A percentile compares a stretch with the other conserved stretches of the same genome.
Conservation (phyloP, 2,888 invertebrate genomes). For the Lasioglossum vierecki region DNA sequence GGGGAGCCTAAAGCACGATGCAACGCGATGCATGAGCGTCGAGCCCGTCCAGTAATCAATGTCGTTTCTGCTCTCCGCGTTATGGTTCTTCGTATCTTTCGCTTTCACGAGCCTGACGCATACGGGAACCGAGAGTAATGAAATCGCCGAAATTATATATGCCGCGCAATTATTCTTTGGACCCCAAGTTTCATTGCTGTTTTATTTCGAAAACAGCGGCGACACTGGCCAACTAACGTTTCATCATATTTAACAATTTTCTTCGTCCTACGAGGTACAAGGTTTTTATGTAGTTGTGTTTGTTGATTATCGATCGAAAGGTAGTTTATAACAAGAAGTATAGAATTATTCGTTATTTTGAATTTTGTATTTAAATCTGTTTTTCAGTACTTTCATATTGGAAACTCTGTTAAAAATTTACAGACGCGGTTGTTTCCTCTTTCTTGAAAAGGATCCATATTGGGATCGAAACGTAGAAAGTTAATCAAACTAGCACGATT, state of each 20-base stretch:
- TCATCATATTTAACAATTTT: background rate
- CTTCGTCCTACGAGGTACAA: too few species aligned
- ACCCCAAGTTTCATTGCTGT: background rate
- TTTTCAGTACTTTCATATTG: too few species aligned
- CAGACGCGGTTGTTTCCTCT: too few species aligned
- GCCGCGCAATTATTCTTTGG: background rate
- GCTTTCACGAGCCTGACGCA: background rate
- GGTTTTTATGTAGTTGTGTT: background rate
- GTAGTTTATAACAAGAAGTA: too few species aligned
- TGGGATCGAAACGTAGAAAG: too few species aligned
- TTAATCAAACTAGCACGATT: too few species aligned
- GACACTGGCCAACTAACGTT: background rate
- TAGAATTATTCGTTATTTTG: too few species aligned
- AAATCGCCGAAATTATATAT: background rate
- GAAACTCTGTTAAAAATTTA: too few species aligned
- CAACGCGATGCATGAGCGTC: background rate
- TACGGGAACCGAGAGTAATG: background rate
- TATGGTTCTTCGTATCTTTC: background rate
- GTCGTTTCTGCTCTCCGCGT: background rate
- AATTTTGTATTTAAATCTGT: too few species aligned
- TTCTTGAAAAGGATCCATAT: too few species aligned
- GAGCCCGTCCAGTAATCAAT: slow-evolving; percentile 5
- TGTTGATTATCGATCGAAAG: too few species aligned
- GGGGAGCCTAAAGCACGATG: background rate
- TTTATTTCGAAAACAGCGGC: background rate